These are phyloP conservation scores for Oreonectes daqikongensis DNA, from an alignment of 2,797 vertebrate genomes.

Conservation along the genomic window DNA sequence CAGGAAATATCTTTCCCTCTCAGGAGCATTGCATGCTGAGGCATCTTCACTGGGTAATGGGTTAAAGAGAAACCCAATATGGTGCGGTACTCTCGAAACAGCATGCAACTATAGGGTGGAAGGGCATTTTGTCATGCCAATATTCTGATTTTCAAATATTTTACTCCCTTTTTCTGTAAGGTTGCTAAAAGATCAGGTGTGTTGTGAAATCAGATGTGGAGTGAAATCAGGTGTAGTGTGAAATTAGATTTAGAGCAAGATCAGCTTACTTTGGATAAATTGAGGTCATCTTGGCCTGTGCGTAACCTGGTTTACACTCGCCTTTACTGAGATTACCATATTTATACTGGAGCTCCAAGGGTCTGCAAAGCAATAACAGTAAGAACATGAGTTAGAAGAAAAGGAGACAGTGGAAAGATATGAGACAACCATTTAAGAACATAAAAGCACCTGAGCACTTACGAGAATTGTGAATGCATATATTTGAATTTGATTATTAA, in stretches of 20 bases:
- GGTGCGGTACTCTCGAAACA: too few relatives aligned
- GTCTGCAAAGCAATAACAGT: slow-evolving; percentile 59
- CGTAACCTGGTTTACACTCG: slow-evolving; percentile 85
- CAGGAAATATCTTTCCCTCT: slow-evolving; percentile 53
- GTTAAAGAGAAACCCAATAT: slow-evolving; percentile 14
- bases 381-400: neutral
- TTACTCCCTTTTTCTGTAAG: too few relatives aligned
- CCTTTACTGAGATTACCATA: slow-evolving; percentile 89
- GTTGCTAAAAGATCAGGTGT: neutral
- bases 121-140: neutral
- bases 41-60: slow-evolving; percentile 28
- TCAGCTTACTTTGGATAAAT: slow-evolving; percentile 89
- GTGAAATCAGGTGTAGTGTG: too few relatives aligned
- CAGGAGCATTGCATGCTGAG: slow-evolving; percentile 45
- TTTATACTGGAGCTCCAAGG: slow-evolving; percentile 74
- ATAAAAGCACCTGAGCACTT: neutral
- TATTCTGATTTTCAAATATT: too few relatives aligned
- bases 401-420: neutral
- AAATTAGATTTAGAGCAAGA: neutral
- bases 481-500: neutral
- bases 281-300: slow-evolving; percentile 86
- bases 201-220: too few relatives aligned
- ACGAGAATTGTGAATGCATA: neutral
- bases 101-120: neutral
- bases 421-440: neutral